Evolutionary conservation across 2,797 vertebrate genomes (phyloP).

Genomic region (Naso thynnoides): DNA sequence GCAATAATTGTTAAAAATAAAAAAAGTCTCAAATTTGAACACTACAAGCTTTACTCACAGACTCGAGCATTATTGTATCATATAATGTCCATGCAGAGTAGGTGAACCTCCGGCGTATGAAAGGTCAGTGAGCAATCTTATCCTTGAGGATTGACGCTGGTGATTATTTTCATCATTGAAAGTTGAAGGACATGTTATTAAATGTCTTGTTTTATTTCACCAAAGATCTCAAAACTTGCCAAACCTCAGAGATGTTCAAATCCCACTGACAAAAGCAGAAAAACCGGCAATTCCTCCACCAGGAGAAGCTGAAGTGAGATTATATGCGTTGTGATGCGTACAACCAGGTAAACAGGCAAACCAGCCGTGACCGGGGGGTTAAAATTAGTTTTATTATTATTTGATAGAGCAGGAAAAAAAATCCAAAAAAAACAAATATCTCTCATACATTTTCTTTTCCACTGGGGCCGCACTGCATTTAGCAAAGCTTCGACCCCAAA

Average conservation of each 20-base stretch:
- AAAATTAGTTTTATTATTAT: conserved; percentile 90
- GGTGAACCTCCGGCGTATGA: not conserved
- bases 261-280: not conserved
- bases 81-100: no score
- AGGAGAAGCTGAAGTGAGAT: not conserved
- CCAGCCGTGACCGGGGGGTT: conserved; percentile 76
- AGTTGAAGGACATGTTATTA: not conserved
- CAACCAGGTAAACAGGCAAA: conserved; percentile 40
- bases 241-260: not conserved
- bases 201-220: not conserved
- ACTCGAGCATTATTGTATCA: not conserved
- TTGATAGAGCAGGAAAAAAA: conserved; percentile 82
- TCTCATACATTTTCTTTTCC: conserved; percentile 80
- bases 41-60: not conserved
- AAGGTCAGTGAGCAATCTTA: no score
- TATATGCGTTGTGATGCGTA: no score
- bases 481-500: conserved; percentile 65
- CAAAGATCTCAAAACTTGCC: no score
- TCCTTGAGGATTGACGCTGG: not conserved
- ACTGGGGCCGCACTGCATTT: conserved; percentile 64
- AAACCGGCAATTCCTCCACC: not conserved
- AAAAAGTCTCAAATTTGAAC: not conserved
- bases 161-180: not conserved
- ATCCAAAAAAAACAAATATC: conserved; percentile 68
- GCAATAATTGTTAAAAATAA: not conserved